Evolutionary conservation across 2,888 invertebrate species (phyloP), one percentile per base, ranked within the genome.

Genomic region (Leucophenga montana): DNA sequence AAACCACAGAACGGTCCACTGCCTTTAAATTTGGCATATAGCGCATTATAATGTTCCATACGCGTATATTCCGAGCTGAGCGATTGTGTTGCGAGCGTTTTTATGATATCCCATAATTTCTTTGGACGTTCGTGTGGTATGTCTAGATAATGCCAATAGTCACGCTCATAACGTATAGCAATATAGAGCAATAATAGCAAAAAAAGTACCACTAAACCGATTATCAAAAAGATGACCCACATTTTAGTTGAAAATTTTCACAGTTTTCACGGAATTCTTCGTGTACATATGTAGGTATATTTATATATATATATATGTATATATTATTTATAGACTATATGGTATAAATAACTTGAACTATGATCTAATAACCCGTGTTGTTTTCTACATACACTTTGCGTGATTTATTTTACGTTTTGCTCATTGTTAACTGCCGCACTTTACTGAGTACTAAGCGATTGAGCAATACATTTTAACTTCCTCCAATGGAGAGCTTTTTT

Each of bases 1-100:
- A 87, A 82, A 0, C 89, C 89, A 31, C 82, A 85, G 59, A 87
- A 87, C 0, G 87, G 85, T 1, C 85, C 85, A 46, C 76, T 78
- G 1, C 82, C 78, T 69, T 88, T 88, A 70, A 80, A 86, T 71
- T 83, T 80, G 8, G 79, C 69, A 54, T 89, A 89, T 3, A 85
- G 54, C 3, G 78, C 70, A 56, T 78, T 72, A 18, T 85, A 78
- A 53, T 85, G 85, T 16, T 79, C 77, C 31, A 70, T 20, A 39
- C 80, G 75, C 53, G 79, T 73, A 16, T 80, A 71, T 54, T 84
- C 85, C 16, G 75, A 79, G 57, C 81, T 81, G 0, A 81, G 68
- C 1, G 74, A 65, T 66, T 81, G 73, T 11, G 78, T 80, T 66
- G 73, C 71, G 56, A 76, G 75, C 68, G 73, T 82, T 70, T 76